Evolutionary conservation across 1,140 invertebrate species (phyloP), one percentile per base, ranked within the genome.

Genomic region (Bombus pascuorum): DNA sequence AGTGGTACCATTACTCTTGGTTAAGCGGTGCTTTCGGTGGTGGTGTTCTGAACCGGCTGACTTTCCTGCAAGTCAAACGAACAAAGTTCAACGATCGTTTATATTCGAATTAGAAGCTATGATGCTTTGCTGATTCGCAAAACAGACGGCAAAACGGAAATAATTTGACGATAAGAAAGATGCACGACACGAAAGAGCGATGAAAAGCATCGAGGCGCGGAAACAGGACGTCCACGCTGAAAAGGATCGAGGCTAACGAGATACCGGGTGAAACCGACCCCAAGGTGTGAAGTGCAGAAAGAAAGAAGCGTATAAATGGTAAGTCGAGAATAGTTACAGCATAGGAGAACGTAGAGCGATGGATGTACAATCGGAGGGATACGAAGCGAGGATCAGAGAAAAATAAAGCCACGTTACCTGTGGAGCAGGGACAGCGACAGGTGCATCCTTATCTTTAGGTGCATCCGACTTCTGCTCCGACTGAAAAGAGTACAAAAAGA

Each of bases 11-110:
- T 90, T 92, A 77, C 47, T 91, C 75, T 89, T 91, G 87, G 89
- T 95, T 96, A 96, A 95, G 95, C 95, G 92, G 95, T 95, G 95
- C 96, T 96, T 93, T 96, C 95, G 78, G 96, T 94, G 88, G 96
- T 95, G 89, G 96, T 95, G 87, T 96, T 95, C 91, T 95, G 95
- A 93, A 96, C 95, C 88, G 95, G 94, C 90, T 96, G 96, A 91
- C 93, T 95, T 59, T 96, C 95, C 95, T 96, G 91, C 6, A 95
- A 95, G 73, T 59, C 42, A 82, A 22, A 79, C 28, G 62, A n/a
- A 70, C 2, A 5, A 12, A 9, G 5, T 85, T 62, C 83, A 81
- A 65, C 73, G 83, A 10, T 13, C 12, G 28, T 3, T 3, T 1
- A 12, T 1, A 12, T 25, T 22, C 5, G n/a, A 15, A 47, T 13